phyloP scores from a whole-genome alignment of 2,888 invertebrate genomes.

The Caenorhabditis doughertyi region DNA sequence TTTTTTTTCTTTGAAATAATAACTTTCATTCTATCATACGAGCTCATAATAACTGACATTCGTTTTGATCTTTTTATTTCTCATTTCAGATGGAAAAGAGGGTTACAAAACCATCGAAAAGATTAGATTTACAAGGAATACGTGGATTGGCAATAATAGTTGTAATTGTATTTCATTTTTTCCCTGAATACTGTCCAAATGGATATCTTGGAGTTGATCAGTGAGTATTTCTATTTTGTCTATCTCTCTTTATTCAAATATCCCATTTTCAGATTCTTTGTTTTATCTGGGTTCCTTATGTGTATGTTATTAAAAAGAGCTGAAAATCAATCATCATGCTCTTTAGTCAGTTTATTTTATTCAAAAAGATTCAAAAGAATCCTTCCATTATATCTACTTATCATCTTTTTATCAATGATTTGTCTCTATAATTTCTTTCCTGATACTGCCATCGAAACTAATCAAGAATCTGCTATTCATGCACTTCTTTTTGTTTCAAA shows the following conservation, averaged over 20 bases:
- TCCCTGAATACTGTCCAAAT: slow-evolving; percentile 47
- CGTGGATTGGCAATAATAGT: slow-evolving; percentile 14
- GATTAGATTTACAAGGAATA: slow-evolving; percentile 13
- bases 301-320: slow-evolving; percentile 19
- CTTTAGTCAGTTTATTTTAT: slow-evolving; percentile 12
- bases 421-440: slow-evolving; percentile 21
- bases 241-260: neutral
- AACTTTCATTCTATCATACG: too few relatives aligned
- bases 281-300: slow-evolving; percentile 27
- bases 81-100: too few relatives aligned
- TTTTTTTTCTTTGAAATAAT: too few relatives aligned
- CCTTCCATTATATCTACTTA: slow-evolving; percentile 20
- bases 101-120: slow-evolving; percentile 16
- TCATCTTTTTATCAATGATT: slow-evolving; percentile 4
- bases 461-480: slow-evolving; percentile 27
- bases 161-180: slow-evolving; percentile 59
- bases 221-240: slow-evolving; percentile 23
- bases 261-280: slow-evolving; percentile 19
- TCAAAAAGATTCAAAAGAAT: slow-evolving; percentile 27
- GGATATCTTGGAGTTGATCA: slow-evolving; percentile 64
- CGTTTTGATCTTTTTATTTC: too few relatives aligned
- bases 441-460: slow-evolving; percentile 21
- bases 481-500: slow-evolving; percentile 16
- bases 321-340: slow-evolving; percentile 17
- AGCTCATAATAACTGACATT: too few relatives aligned